Evolutionary conservation across 2,888 invertebrate genomes (phyloP).

Genomic region (Leptarthrus brevirostris): DNA sequence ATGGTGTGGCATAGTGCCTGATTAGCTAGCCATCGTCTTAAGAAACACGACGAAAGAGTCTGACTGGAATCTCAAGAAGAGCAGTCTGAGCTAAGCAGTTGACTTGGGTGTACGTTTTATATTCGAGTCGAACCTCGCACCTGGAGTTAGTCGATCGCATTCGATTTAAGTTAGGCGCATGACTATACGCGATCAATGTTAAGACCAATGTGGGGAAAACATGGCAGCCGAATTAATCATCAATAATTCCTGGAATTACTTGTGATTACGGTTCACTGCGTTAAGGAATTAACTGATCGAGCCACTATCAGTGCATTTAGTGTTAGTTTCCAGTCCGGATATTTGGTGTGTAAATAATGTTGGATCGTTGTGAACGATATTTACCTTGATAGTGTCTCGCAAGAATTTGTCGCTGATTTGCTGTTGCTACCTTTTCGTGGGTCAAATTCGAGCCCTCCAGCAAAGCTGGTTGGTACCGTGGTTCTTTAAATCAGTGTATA

Average conservation of each 20-base stretch:
- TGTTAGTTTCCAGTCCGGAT: background rate
- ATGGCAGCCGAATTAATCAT: constrained; percentile 7
- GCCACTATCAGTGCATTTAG: background rate
- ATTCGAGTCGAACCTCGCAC: constrained; percentile 12
- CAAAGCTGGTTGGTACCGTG: constrained; percentile 15
- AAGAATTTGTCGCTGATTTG: background rate
- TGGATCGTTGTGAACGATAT: background rate
- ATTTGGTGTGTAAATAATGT: constrained; percentile 6
- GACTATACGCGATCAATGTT: background rate
- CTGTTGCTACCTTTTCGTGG: constrained; percentile 1
- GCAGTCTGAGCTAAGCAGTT: constrained; percentile 26
- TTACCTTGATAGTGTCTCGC: constrained; percentile 18
- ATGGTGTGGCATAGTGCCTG: constrained; percentile 2
- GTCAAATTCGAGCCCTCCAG: constrained; percentile 33
- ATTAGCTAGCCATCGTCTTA: background rate
- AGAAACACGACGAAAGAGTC: constrained; percentile 14
- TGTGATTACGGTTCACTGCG: background rate
- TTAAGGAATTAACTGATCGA: constrained; percentile 13
- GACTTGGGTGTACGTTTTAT: constrained; percentile 16
- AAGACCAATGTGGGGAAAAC: constrained; percentile 18
- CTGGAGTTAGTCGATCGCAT: constrained; percentile 11
- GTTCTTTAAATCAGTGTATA: background rate
- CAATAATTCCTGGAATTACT: background rate
- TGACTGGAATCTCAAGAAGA: constrained; percentile 11
- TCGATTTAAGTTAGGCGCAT: constrained; percentile 3